phyloP scores from a whole-genome alignment of 2,888 invertebrate genomes.

The Zaprionus obscuricornis region DNA sequence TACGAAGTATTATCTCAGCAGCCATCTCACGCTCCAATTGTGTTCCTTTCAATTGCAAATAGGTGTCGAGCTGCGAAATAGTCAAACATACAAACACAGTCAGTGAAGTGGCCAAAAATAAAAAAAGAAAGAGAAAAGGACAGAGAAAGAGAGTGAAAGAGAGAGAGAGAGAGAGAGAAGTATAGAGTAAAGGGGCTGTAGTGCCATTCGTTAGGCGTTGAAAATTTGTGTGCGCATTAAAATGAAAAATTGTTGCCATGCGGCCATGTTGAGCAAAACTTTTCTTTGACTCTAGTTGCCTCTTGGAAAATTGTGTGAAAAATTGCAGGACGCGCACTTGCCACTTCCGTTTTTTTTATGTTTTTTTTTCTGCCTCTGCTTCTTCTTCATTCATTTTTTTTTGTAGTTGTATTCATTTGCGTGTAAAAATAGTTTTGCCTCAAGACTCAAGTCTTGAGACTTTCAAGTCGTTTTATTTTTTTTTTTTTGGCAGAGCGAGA shows the following conservation, averaged over 20 bases:
- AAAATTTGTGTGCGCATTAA: conserved; percentile 79
- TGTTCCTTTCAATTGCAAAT: conserved; percentile 82
- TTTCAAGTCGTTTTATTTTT: too few species aligned
- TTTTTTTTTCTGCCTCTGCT: conserved; percentile 40
- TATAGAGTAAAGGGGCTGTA: too few species aligned
- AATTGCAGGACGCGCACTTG: conserved; percentile 22
- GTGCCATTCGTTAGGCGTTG: conserved; percentile 64
- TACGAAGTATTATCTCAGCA: conserved; percentile 85
- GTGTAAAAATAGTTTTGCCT: conserved; percentile 69
- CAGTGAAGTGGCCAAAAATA: conserved; percentile 29
- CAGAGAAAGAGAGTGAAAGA: conserved; percentile 1
- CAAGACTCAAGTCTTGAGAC: conserved; percentile 33
- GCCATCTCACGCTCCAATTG: conserved; percentile 85
- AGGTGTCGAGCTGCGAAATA: conserved; percentile 82
- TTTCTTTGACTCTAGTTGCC: conserved; percentile 38
- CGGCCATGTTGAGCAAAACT: conserved; percentile 38
- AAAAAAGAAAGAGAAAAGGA: conserved; percentile 7
- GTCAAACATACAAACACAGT: conserved; percentile 44
- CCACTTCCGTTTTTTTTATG: neutral
- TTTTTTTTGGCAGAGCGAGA: neutral
- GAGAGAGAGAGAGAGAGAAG: conserved; percentile 10
- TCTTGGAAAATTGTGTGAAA: conserved; percentile 47
- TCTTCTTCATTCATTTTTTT: too few species aligned
- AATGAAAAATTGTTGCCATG: conserved; percentile 78
- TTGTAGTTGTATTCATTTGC: conserved; percentile 64